These are phyloP conservation scores for Ophraella communa DNA, from an alignment of 2,888 invertebrate species.

Conservation along the genomic window DNA sequence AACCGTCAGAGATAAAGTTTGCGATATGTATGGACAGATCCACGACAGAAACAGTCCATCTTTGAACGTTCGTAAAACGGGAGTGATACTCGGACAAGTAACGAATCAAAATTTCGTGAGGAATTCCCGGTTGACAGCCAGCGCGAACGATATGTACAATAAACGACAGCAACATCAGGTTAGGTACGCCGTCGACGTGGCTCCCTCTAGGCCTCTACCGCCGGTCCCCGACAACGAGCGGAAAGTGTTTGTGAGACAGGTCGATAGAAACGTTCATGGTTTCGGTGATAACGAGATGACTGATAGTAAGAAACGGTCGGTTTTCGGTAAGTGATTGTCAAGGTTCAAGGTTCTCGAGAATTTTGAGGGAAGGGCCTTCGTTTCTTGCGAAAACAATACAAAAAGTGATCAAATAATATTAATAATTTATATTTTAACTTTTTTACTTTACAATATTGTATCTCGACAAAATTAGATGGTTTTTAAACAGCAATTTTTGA, in stretches of 20 bases:
- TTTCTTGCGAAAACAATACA: too few species aligned
- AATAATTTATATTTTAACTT: too few species aligned
- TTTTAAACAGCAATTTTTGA: too few species aligned
- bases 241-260: constrained; percentile 32
- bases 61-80: constrained; percentile 44
- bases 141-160: constrained; percentile 58
- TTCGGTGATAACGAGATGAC: constrained; percentile 76
- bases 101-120: constrained; percentile 53
- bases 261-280: constrained; percentile 72
- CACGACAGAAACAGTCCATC: constrained; percentile 51
- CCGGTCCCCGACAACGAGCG: constrained; percentile 54
- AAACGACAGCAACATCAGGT: constrained; percentile 35
- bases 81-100: constrained; percentile 55
- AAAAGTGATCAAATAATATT: too few species aligned
- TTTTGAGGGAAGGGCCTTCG: constrained; percentile 39
- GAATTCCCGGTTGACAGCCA: constrained; percentile 56
- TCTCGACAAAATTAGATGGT: too few species aligned
- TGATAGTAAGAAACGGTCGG: constrained; percentile 55
- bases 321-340: constrained; percentile 50
- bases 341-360: constrained; percentile 29
- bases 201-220: constrained; percentile 56
- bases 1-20: constrained; percentile 55
- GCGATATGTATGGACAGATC: constrained; percentile 59
- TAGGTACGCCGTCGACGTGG: constrained; percentile 24
- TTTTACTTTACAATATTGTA: too few species aligned